Base-by-base conservation (phyloP, 2,888 invertebrate species). In the Lasioglossum vierecki region DNA sequence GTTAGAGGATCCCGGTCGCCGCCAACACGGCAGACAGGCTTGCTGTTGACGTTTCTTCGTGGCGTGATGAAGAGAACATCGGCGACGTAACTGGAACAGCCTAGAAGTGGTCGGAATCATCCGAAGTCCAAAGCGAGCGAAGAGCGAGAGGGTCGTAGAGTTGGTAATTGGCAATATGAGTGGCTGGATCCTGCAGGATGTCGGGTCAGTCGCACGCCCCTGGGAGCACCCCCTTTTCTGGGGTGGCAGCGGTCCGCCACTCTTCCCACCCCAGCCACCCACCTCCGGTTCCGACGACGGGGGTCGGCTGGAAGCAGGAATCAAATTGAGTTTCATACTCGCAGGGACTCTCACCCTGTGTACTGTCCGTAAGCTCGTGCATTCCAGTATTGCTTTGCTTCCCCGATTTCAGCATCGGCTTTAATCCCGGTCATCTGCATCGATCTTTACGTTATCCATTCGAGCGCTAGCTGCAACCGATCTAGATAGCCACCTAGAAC, bases 151-250 rank as follows among this genome's bases (percentile, higher is more conserved):
- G 93, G 92, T 93, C 93, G 93, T 91, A 89, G 94, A 94, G 94
- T 94, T 94, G 94, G 94, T 94, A 94, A 94, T 94, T 94, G 94
- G 94, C 94, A 94, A 94, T 94, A 94, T 94, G 94, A 94, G 94
- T 94, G 94, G 94, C 93, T 93, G 93, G 93, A 93, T 93, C 93
- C 92, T 92, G 91, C 89, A 91, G 92, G 93, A 93, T 93, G 94
- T 94, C 94, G 94, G 94, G 94, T 94, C 94, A 94, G 93, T 94
- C 94, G 94, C 93, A 93, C 90, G 93, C 94, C 94, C 94, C 91
- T 92, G 94, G 94, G 93, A 93, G 92, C 92, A 92, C 89, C 92
- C 91, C 93, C 92, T 91, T 93, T 94, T 92, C 93, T 91, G 92
- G 92, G 92, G 91, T 91, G 91, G 90, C 85, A 87, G 83, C 85